Base-by-base conservation (phyloP, 30 jellyfish, hydroid and myxozoan species). In the Chrysaora quinquecirrha region DNA sequence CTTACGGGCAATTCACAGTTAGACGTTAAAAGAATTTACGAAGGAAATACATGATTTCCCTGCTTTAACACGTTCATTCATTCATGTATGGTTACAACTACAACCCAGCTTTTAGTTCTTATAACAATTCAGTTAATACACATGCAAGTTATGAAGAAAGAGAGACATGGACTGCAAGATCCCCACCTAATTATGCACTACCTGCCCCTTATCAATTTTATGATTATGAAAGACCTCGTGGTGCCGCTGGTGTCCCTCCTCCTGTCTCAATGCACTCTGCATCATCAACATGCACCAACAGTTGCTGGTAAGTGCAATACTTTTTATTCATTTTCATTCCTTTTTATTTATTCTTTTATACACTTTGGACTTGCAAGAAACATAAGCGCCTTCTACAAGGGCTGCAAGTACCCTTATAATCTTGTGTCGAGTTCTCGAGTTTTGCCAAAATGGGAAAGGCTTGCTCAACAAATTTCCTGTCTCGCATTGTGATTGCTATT, bases 131-230 rank as follows among this genome's bases (percentile, higher is more conserved):
- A 18, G 89, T 72, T 14, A 38, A 38, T 25, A 16, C 90, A 6
- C 90, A 80, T 24, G 68, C 90, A 19, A 46, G 69, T 12, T 80
- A 80, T 50, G 83, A 80, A 7, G 83, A 80, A 2, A 69, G 83
- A 22, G 90, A 80, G 29, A 28, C 76, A 24, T 80, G 90, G 90
- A 75, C 90, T 34, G 83, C 76, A 20, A 65, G 90, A 22, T 80
- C 90, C 48, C 90, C 90, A 10, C 90, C 90, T 47, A 80, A 80
- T 72, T 80, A 80, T 49, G 90, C 80, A 49, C 58, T 62, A 43
- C 71, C 75, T 18, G 90, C 90, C 20, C 90, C 90, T 12, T 64
- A 43, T 12, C 90, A 80, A 34, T 80, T 64, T 48, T 83, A 80
- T 31, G 90, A 80, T 16, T 48, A 38, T 33, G 90, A 80, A 16